Evolutionary conservation across 2,113 vertebrate species (phyloP).

Genomic region (Micromys minutus): DNA sequence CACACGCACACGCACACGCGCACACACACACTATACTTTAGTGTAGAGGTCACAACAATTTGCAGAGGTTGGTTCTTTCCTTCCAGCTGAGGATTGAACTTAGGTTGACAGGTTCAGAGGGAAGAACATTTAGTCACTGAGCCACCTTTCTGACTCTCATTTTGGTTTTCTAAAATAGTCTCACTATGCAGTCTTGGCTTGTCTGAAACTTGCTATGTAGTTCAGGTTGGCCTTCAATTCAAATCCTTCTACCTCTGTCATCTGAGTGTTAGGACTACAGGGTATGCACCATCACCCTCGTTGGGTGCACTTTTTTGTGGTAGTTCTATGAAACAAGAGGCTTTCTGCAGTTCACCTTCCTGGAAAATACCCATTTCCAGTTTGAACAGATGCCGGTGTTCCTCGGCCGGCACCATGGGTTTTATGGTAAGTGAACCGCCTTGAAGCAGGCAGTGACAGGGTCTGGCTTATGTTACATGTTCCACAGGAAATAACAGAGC

Average conservation of each 20-base stretch:
- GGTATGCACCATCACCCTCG: too few species aligned
- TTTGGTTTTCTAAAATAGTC: background rate
- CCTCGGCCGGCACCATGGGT: background rate
- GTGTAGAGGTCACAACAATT: background rate
- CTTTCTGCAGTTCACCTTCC: background rate
- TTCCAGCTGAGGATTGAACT: background rate
- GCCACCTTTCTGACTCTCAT: background rate
- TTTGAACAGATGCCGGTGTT: background rate
- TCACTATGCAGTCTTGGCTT: background rate
- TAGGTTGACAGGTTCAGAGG: background rate
- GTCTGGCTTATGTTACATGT: background rate
- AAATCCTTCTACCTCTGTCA: background rate
- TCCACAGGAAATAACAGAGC: background rate
- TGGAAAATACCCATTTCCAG: background rate
- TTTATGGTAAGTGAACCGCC: background rate
- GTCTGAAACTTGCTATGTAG: background rate
- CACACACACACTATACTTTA: fast-evolving
- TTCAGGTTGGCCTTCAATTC: background rate
- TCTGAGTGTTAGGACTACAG: background rate
- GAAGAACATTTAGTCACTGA: background rate
- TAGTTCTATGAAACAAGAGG: background rate
- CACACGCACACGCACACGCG: background rate
- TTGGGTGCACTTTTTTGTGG: too few species aligned
- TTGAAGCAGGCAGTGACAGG: background rate
- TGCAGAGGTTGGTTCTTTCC: background rate